Conservation (phyloP, 2,797 vertebrate species). For the Lacerta bilineata region DNA sequence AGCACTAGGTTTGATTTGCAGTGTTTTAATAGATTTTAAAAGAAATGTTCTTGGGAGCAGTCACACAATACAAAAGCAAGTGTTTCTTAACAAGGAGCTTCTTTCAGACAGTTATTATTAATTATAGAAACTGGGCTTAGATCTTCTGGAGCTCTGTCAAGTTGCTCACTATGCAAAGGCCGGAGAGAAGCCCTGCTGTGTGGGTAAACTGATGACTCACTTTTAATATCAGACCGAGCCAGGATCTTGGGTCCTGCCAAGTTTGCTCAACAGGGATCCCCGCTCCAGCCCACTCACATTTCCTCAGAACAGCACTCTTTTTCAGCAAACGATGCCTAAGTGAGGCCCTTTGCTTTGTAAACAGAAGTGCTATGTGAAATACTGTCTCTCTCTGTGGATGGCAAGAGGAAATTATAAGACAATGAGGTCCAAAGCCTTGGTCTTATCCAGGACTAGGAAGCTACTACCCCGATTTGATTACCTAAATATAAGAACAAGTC, state of each 20-base stretch:
- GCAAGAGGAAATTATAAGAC: conserved; percentile 41
- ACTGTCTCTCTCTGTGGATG: conserved; percentile 45
- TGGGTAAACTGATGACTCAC: conserved; percentile 86
- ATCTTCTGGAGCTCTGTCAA: conserved; percentile 67
- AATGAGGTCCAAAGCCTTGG: conserved; percentile 36
- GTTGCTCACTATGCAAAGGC: conserved; percentile 75
- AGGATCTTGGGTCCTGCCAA: conserved; percentile 79
- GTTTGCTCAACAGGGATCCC: conserved; percentile 81
- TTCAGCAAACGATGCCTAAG: conserved; percentile 73
- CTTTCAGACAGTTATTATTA: conserved; percentile 74
- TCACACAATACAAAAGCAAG: not conserved
- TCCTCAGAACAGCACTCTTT: conserved; percentile 79
- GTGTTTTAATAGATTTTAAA: conserved; percentile 49
- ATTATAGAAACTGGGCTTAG: conserved; percentile 73
- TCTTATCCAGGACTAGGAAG: conserved; percentile 44
- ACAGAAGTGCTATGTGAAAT: conserved; percentile 71
- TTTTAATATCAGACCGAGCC: conserved; percentile 85
- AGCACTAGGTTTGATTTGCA: conserved; percentile 28
- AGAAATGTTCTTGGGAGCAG: conserved; percentile 40
- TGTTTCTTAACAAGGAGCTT: conserved; percentile 71
- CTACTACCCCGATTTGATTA: conserved; percentile 33
- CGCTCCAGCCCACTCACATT: conserved; percentile 84
- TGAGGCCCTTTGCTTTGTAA: conserved; percentile 79
- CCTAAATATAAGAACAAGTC: conserved; percentile 52
- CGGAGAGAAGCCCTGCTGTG: conserved; percentile 82